Evolutionary conservation across 2,797 vertebrate genomes (phyloP).

Genomic region (Urosaurus nigricauda): DNA sequence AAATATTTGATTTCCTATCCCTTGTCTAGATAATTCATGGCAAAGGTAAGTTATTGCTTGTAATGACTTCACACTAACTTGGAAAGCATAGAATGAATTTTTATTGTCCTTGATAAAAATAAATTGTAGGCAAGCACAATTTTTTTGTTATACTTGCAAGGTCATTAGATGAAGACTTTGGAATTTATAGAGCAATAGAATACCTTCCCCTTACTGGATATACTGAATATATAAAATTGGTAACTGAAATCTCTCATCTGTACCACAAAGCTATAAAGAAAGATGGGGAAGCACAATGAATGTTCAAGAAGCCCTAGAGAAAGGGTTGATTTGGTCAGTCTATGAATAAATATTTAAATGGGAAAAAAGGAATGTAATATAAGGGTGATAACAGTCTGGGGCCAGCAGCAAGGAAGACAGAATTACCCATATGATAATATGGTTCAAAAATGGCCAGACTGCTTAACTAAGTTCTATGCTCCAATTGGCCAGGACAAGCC

Average conservation of each 20-base stretch:
- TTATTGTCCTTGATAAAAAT: constrained; percentile 64
- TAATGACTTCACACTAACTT: constrained; percentile 58
- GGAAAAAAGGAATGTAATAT: constrained; percentile 42
- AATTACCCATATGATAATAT: too few relatives aligned
- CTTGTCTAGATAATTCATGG: constrained; percentile 55
- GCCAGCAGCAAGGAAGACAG: background rate
- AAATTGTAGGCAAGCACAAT: constrained; percentile 64
- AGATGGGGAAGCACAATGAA: constrained; percentile 61
- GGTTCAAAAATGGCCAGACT: too few relatives aligned
- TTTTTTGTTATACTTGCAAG: constrained; percentile 54
- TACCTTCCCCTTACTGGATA: constrained; percentile 39
- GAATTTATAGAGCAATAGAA: constrained; percentile 62
- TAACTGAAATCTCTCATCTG: constrained; percentile 53
- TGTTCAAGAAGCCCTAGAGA: constrained; percentile 33
- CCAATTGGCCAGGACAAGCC: too few relatives aligned
- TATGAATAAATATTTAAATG: background rate
- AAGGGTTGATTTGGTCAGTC: background rate
- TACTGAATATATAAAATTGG: constrained; percentile 58
- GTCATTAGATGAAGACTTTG: constrained; percentile 57
- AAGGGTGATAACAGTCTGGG: too few relatives aligned
- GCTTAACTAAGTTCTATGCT: too few relatives aligned
- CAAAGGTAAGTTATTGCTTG: constrained; percentile 53
- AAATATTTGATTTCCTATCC: constrained; percentile 60
- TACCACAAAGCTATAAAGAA: constrained; percentile 67
- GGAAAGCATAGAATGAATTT: constrained; percentile 61